Evolutionary conservation across 2,113 vertebrate genomes (phyloP), one percentile per base, ranked within the genome.

Genomic region (Scortum barcoo): DNA sequence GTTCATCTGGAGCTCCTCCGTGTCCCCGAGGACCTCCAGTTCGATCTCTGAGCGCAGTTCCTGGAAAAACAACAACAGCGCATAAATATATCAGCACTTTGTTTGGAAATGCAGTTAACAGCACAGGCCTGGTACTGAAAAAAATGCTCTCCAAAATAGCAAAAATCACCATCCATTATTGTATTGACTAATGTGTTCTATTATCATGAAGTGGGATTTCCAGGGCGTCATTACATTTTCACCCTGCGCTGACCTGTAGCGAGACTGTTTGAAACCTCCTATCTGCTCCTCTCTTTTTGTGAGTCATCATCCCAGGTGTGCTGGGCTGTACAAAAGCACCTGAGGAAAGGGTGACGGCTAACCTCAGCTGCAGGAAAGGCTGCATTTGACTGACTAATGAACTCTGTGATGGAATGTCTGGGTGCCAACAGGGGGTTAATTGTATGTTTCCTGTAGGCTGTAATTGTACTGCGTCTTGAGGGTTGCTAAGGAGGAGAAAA

Each of bases 1-100:
- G 54, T 96, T 97, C 78, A 99, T 94, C 57, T 95, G 96, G 46
- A 99, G 95, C 70, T 96, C 97, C 68, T 98, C 97, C 0, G 97
- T 99, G 82, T 98, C 96, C 85, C 98, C 98, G 12, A 96, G 80
- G 4, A 97, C 95, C 86, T 99, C 98, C 73, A 99, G 85, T 63
- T 99, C 97, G 12, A 99, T 96, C 90, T 99, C 98, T 4, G 98
- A 99, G 50, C 98, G 95, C 71, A 99, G 95, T 83, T 97, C 98
- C 98, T 99, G 80, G 71, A 87, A 89, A 86, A n/a, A n/a, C n/a
- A n/a, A n/a, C n/a, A n/a, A 89, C 56, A 85, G 70, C 7, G 19
- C 5, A 71, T 8, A 36, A 19, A 48, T 13, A 74, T 78, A 12
- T 38, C 24, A 62, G 38, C 2, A n/a, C 16, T 2, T 17, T 16